phyloP scores from a whole-genome alignment of 2,888 invertebrate genomes.

The Caenorhabditis sinica region DNA sequence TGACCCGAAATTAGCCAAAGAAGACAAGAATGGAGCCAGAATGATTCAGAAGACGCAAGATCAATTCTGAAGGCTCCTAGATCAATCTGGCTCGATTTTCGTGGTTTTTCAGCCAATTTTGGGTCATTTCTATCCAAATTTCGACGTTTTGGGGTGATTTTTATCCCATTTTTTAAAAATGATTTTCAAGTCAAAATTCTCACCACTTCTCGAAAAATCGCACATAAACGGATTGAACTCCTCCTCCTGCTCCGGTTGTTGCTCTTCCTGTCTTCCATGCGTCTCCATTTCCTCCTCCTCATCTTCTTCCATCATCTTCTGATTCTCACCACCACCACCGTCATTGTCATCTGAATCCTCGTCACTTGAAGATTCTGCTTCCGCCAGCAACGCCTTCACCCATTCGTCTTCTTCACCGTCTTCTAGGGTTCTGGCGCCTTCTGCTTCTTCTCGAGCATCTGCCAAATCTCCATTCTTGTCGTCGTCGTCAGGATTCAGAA shows the following conservation, averaged over 20 bases:
- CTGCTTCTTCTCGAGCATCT: slow-evolving; percentile 67
- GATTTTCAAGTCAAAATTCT: background rate
- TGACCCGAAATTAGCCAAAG: too few relatives aligned
- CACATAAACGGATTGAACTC: slow-evolving; percentile 95
- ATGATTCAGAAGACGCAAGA: too few relatives aligned
- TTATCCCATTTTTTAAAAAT: background rate
- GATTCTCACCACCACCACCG: slow-evolving; percentile 55
- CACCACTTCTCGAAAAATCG: slow-evolving; percentile 85
- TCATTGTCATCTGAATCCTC: slow-evolving; percentile 62
- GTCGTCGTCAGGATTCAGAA: background rate
- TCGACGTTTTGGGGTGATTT: background rate
- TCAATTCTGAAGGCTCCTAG: too few relatives aligned
- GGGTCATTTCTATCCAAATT: too few relatives aligned
- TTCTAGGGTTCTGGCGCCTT: slow-evolving; percentile 70
- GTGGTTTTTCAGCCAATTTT: background rate
- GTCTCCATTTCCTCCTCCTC: slow-evolving; percentile 58
- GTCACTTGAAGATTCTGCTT: slow-evolving; percentile 74
- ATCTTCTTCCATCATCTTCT: slow-evolving; percentile 55
- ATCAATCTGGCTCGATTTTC: too few relatives aligned
- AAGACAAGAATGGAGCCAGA: too few relatives aligned
- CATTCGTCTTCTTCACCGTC: slow-evolving; percentile 75
- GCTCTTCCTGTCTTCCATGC: slow-evolving; percentile 20
- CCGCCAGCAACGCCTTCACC: slow-evolving; percentile 75
- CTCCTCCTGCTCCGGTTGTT: slow-evolving; percentile 84
- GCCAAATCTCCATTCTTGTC: slow-evolving; percentile 45